phyloP scores from a whole-genome alignment of 2,113 vertebrate genomes.

The Syrmaticus mikado region DNA sequence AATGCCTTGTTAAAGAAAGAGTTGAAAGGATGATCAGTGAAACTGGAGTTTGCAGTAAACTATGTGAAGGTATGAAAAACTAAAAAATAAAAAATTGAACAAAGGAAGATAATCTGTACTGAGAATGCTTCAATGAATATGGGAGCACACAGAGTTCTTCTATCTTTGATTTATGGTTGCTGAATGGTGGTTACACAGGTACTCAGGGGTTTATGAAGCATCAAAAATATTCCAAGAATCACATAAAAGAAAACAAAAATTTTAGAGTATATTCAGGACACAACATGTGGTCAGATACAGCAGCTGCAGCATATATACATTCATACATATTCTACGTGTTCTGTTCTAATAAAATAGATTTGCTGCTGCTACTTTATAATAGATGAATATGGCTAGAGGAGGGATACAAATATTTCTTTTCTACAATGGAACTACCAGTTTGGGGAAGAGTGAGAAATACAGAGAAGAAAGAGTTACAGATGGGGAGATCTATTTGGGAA shows the following conservation, averaged over 20 bases:
- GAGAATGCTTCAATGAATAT: background rate
- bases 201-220: background rate
- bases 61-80: background rate
- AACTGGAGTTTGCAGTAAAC: background rate
- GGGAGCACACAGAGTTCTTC: background rate
- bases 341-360: background rate
- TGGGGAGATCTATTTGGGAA: background rate
- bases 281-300: background rate
- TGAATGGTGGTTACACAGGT: background rate
- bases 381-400: background rate
- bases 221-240: constrained; percentile 4
- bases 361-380: background rate
- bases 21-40: background rate
- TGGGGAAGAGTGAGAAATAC: background rate
- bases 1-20: background rate
- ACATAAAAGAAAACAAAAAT: background rate
- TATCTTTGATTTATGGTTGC: background rate
- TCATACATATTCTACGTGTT: background rate
- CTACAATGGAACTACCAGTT: background rate
- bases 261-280: background rate
- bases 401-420: background rate
- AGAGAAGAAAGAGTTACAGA: background rate
- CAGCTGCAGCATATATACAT: background rate
- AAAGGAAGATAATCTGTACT: background rate
- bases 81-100: background rate